phyloP scores from a whole-genome alignment of 1,140 invertebrate genomes.

The Drosophila gunungcola region DNA sequence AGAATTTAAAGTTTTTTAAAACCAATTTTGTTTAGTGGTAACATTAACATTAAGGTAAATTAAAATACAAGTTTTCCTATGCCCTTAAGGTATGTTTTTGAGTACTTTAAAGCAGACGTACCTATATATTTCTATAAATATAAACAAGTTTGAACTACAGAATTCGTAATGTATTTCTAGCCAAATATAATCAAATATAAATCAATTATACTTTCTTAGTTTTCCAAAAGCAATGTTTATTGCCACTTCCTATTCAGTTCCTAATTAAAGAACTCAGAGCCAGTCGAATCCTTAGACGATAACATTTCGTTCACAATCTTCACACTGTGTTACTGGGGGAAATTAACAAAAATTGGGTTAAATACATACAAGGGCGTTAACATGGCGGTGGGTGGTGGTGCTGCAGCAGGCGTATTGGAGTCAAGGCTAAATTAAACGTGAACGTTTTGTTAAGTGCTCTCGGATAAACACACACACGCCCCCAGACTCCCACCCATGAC shows the following conservation, averaged over 20 bases:
- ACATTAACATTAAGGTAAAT: too few species aligned
- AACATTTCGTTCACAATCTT: constrained; percentile 34
- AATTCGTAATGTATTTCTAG: background rate
- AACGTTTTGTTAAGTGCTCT: constrained; percentile 60
- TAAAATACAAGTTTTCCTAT: too few species aligned
- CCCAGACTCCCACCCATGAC: constrained; percentile 27
- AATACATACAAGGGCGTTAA: constrained; percentile 33
- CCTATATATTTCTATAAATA: too few species aligned
- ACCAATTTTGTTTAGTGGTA: too few species aligned
- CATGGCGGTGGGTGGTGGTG: constrained; percentile 5
- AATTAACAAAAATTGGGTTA: constrained; percentile 77
- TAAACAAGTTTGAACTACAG: too few species aligned
- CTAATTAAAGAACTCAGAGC: constrained; percentile 30
- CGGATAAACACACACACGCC: constrained; percentile 10
- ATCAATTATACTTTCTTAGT: background rate
- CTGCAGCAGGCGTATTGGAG: constrained; percentile 41
- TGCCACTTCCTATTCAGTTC: constrained; percentile 2
- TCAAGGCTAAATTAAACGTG: constrained; percentile 64
- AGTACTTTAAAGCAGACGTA: too few species aligned
- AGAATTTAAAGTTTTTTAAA: too few species aligned
- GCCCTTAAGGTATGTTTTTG: too few species aligned
- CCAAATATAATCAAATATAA: background rate
- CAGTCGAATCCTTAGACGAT: constrained; percentile 24
- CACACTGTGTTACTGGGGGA: constrained; percentile 33
- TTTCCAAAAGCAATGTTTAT: background rate